Evolutionary conservation across 2,797 vertebrate genomes (phyloP), one percentile per base, ranked within the genome.

Genomic region (Pteronotus mesoamericanus): DNA sequence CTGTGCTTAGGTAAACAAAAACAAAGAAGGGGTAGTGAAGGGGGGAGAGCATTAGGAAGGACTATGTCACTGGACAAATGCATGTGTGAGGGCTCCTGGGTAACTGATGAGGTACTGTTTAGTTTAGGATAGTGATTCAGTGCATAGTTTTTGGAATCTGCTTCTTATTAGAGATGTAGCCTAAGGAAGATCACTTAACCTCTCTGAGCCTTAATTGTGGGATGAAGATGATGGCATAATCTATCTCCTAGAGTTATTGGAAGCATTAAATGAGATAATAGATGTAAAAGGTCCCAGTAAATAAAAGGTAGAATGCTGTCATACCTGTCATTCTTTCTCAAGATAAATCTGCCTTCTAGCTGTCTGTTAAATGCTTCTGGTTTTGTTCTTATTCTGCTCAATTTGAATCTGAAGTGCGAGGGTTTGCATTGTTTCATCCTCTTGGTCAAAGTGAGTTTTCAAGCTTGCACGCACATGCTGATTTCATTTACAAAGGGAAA

Each of bases 1-100:
- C 61, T 96, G 18, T 74, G 53, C 24, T n/a, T n/a, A n/a, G 46
- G 75, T 82, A 93, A 96, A 95, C 75, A 95, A 86, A 79, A 93
- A 51, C 34, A 88, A 75, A 93, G 77, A 83, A 79, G 21, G 34
- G 4, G 9, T 39, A 34, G 32, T 64, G n/a, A 86, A 66, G 61
- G 12, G 72, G 37, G 59, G 39, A 87, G 46, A 84, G 18, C 61
- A 26, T 77, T 80, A 46, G 74, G n/a, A 68, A 22, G 16, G 44
- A 42, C 46, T 39, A 18, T 72, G 69, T 44, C 57, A 29, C 44
- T 37, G 55, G 51, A 68, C 57, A 75, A 26, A 85, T 26, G 80
- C 24, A 37, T 18, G 4, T 37, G 5, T n/a, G 80, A 77, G 66
- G 66, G n/a, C 34, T 87, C 51, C 69, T 55, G 71, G 66, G 34